These are phyloP conservation scores for Achroia grisella DNA, from an alignment of 1,140 invertebrate genomes.

Conservation along the genomic window DNA sequence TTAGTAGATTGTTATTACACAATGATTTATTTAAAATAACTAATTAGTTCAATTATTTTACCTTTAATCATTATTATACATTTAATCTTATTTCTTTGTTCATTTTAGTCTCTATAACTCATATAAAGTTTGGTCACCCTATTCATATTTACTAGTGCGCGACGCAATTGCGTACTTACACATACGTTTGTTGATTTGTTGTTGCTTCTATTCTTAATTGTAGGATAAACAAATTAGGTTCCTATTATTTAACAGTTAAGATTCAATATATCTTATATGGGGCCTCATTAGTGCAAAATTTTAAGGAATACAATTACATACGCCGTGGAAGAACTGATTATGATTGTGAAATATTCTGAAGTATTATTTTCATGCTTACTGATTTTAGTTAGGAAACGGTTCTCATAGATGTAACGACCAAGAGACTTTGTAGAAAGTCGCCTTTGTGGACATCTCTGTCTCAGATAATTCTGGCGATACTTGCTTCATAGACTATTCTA, in stretches of 20 bases:
- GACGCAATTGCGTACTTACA: conserved; percentile 33
- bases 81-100: neutral
- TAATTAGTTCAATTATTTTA: neutral
- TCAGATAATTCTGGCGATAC: no score
- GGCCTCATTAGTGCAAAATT: neutral
- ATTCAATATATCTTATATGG: neutral
- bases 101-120: neutral
- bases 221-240: neutral
- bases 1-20: neutral
- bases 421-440: no score
- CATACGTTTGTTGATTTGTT: conserved; percentile 16
- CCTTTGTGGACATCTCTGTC: no score
- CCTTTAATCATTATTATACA: neutral
- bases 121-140: conserved; percentile 19
- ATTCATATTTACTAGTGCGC: conserved; percentile 38
- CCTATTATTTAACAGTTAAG: neutral
- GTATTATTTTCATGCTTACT: neutral
- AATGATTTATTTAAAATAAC: neutral
- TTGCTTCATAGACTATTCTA: no score
- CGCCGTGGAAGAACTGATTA: conserved; percentile 1
- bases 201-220: conserved; percentile 1
- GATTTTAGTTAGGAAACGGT: no score
- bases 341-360: conserved; percentile 10
- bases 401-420: neutral
- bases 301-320: neutral